phyloP scores from a whole-genome alignment of 2,888 invertebrate genomes.

The Onchidella celtica region DNA sequence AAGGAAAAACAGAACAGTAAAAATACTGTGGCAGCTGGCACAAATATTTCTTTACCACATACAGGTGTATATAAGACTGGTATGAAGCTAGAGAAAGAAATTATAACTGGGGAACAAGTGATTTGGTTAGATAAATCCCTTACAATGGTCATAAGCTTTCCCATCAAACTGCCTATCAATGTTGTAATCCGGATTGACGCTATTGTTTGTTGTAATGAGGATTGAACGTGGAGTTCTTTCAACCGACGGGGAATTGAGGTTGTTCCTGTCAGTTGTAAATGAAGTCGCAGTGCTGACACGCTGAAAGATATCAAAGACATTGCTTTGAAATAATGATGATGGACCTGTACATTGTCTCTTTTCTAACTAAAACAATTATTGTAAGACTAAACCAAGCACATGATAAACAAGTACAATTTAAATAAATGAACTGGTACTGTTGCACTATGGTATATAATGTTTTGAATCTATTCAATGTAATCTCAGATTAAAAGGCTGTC shows the following conservation, averaged over 20 bases:
- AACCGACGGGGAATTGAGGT: slow-evolving; percentile 3
- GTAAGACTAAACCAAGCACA: neutral
- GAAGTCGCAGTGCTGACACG: neutral
- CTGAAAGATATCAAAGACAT: slow-evolving; percentile 15
- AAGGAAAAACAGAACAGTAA: no score
- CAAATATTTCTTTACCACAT: neutral
- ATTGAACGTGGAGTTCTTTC: slow-evolving; percentile 32
- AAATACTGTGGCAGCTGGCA: no score
- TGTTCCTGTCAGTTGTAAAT: slow-evolving; percentile 2
- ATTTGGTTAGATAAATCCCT: no score
- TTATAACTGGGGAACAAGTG: no score
- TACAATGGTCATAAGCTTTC: slow-evolving; percentile 52
- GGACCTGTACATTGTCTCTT: no score
- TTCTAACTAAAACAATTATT: neutral
- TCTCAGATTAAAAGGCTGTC: no score
- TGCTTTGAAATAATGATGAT: no score
- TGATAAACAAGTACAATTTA: neutral
- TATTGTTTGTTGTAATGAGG: slow-evolving; percentile 28
- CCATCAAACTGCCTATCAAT: slow-evolving; percentile 55
- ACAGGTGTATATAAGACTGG: neutral
- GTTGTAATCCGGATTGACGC: slow-evolving; percentile 10
- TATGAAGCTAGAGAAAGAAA: no score
- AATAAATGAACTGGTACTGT: neutral
- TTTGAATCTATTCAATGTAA: no score
- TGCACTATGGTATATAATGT: no score